phyloP scores from a whole-genome alignment of 2,888 invertebrate genomes.

The Platycnemis pennipes region DNA sequence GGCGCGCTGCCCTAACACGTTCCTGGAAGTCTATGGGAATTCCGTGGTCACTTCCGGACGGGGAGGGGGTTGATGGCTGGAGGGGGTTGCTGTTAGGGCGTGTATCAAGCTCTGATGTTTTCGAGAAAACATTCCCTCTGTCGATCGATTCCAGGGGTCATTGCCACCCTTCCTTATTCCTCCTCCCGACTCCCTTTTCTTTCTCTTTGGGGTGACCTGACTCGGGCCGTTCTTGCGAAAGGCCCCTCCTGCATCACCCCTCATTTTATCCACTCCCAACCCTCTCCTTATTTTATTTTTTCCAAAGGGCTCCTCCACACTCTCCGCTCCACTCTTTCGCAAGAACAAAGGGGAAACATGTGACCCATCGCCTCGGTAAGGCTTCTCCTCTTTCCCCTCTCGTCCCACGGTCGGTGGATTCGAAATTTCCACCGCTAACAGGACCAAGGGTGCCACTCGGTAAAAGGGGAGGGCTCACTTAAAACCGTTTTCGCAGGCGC shows the following conservation, averaged over 20 bases:
- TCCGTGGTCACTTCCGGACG: not conserved
- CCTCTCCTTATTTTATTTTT: not conserved
- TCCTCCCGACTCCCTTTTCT: not conserved
- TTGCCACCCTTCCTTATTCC: conserved; percentile 23
- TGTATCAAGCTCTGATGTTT: not conserved
- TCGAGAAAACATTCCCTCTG: conserved; percentile 30
- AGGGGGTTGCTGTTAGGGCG: too few relatives aligned
- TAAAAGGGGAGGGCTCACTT: not conserved
- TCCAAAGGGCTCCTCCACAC: not conserved
- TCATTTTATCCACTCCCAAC: not conserved
- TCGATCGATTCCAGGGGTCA: conserved; percentile 42
- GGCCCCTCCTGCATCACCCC: not conserved
- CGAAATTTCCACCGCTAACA: not conserved
- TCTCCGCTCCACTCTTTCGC: not conserved
- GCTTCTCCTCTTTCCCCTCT: not conserved
- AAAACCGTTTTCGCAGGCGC: too few relatives aligned
- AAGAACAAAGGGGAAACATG: not conserved
- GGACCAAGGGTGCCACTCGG: not conserved
- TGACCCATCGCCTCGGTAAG: not conserved
- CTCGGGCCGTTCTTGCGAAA: conserved; percentile 38
- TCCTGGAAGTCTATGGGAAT: not conserved
- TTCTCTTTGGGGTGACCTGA: not conserved
- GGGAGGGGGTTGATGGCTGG: not conserved
- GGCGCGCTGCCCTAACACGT: not conserved
- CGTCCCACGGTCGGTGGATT: not conserved